Evolutionary conservation across 1,140 invertebrate genomes (phyloP).

Genomic region (Halictus rubicundus): DNA sequence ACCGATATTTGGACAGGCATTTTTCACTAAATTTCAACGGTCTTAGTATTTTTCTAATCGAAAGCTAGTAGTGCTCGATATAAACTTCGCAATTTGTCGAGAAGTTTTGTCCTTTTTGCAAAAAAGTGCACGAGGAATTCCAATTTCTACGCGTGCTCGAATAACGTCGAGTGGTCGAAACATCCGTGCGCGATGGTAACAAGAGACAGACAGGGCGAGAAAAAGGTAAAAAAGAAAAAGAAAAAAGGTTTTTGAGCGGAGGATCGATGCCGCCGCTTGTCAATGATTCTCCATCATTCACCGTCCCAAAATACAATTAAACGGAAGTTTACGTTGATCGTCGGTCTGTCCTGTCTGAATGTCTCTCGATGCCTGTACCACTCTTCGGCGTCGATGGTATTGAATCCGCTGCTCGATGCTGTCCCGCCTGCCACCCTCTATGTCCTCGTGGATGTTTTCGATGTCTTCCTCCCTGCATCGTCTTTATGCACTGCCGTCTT

Average conservation of each 20-base stretch:
- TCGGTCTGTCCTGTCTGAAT: conserved; percentile 70
- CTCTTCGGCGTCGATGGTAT: conserved; percentile 69
- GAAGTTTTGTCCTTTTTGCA: no score
- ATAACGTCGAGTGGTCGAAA: conserved; percentile 29
- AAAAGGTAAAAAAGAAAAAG: background rate
- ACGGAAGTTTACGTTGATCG: conserved; percentile 67
- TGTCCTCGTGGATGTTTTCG: conserved; percentile 78
- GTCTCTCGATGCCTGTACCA: conserved; percentile 68
- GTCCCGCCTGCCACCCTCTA: conserved; percentile 76
- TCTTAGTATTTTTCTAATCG: no score
- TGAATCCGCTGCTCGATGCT: conserved; percentile 72
- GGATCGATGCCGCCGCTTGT: conserved; percentile 10
- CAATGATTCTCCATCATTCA: conserved; percentile 49
- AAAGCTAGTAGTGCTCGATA: background rate
- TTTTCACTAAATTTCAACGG: no score
- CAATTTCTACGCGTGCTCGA: conserved; percentile 1
- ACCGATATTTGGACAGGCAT: no score
- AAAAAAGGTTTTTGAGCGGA: conserved; percentile 12
- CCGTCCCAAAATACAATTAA: conserved; percentile 53
- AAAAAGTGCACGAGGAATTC: background rate
- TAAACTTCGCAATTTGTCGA: background rate
- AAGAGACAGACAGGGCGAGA: conserved; percentile 32
- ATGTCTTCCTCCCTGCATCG: conserved; percentile 78
- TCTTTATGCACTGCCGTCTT: conserved; percentile 77
- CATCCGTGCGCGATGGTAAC: conserved; percentile 32